phyloP scores from a whole-genome alignment of 2,888 invertebrate species.

The Cephus runcator region DNA sequence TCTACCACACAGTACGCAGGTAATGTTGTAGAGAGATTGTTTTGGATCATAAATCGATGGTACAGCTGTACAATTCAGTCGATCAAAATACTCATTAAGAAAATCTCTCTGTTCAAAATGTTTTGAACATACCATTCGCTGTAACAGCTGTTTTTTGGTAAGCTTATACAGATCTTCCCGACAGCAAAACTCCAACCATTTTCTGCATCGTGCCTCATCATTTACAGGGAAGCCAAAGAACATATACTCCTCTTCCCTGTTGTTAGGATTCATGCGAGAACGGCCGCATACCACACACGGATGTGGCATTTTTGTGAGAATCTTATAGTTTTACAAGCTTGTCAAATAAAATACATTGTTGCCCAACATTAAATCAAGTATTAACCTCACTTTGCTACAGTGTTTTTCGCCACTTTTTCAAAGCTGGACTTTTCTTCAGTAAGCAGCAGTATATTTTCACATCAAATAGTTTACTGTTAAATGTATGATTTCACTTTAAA shows the following conservation, averaged over 20 bases:
- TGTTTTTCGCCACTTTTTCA: background rate
- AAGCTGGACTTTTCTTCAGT: background rate
- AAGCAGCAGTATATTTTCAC: background rate
- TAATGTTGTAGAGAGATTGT: slow-evolving; percentile 61
- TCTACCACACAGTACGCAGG: slow-evolving; percentile 56
- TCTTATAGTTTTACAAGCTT: background rate
- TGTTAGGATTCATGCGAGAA: slow-evolving; percentile 63
- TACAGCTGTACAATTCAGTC: slow-evolving; percentile 54
- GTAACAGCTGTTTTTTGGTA: slow-evolving; percentile 59
- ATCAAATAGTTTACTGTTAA: background rate
- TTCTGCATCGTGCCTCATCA: slow-evolving; percentile 55
- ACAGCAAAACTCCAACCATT: slow-evolving; percentile 62
- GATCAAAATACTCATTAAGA: slow-evolving; percentile 58
- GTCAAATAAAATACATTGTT: slow-evolving; percentile 15
- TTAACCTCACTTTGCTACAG: background rate
- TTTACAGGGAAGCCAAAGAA: slow-evolving; percentile 64
- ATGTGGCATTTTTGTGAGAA: slow-evolving; percentile 57
- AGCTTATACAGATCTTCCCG: slow-evolving; percentile 61
- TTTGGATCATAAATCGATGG: slow-evolving; percentile 61
- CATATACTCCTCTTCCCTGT: slow-evolving; percentile 60
- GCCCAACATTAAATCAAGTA: background rate
- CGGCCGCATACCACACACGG: slow-evolving; percentile 63
- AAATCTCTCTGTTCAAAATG: slow-evolving; percentile 57
- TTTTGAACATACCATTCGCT: slow-evolving; percentile 62
- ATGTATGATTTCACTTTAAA: background rate